phyloP scores from a whole-genome alignment of 2,888 invertebrate genomes.

The Heteromurus nitidus region DNA sequence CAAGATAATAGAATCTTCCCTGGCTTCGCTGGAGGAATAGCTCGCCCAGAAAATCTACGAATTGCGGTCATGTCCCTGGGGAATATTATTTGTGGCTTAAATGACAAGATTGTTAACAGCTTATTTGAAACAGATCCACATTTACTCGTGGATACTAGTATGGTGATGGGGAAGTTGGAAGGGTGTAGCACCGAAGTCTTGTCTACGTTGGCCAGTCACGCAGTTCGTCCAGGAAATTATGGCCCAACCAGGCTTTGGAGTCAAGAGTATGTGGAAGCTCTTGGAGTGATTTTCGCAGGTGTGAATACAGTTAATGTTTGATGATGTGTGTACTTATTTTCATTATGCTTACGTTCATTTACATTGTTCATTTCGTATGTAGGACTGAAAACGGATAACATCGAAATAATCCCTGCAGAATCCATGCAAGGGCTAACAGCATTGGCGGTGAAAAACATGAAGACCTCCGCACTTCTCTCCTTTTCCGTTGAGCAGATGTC shows the following conservation, averaged over 20 bases:
- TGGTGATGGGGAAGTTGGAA: constrained; percentile 68
- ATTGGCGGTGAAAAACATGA: constrained; percentile 65
- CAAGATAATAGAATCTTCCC: constrained; percentile 69
- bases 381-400: constrained; percentile 69
- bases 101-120: constrained; percentile 66
- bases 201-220: constrained; percentile 68
- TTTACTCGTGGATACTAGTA: constrained; percentile 69
- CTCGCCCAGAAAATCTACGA: constrained; percentile 68
- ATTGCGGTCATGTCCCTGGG: constrained; percentile 70
- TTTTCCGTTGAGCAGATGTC: constrained; percentile 64
- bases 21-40: constrained; percentile 63
- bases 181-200: constrained; percentile 68
- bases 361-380: neutral
- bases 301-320: neutral
- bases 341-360: neutral
- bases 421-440: constrained; percentile 70
- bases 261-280: constrained; percentile 69
- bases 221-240: constrained; percentile 68
- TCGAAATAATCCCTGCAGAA: constrained; percentile 65
- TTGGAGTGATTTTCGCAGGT: constrained; percentile 73
- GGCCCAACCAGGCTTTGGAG: constrained; percentile 71
- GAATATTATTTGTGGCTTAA: constrained; percentile 71
- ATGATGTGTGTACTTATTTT: neutral
- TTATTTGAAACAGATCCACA: constrained; percentile 71
- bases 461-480: constrained; percentile 45